A percentile compares a stretch with the other conserved stretches of the same genome.
phyloP scores from a whole-genome alignment of 2,113 vertebrate species.

The Elaphurus davidianus region DNA sequence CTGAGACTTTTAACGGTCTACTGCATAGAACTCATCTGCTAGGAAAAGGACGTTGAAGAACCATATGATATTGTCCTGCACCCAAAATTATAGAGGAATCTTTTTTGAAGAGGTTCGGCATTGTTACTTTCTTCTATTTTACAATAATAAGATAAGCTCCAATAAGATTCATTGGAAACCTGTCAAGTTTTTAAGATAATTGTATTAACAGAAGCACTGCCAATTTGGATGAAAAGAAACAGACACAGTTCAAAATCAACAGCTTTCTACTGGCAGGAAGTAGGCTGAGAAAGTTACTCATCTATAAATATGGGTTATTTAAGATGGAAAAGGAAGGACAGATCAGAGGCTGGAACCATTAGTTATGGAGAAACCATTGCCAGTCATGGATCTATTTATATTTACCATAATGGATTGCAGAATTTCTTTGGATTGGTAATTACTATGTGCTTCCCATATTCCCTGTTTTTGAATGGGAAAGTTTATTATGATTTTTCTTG shows the following conservation, averaged over 20 bases:
- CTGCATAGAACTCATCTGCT: neutral
- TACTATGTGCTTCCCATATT: neutral
- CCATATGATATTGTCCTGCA: neutral
- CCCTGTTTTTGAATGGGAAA: neutral
- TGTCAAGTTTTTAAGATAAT: neutral
- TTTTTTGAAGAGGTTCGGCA: neutral
- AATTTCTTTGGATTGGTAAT: neutral
- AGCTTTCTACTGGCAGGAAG: neutral
- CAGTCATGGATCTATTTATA: neutral
- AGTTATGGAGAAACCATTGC: neutral
- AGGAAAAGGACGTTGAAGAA: neutral
- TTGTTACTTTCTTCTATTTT: neutral
- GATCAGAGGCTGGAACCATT: neutral
- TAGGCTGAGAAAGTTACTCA: neutral
- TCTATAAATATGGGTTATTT: neutral
- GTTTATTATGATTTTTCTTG: neutral
- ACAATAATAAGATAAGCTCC: neutral
- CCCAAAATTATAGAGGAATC: neutral
- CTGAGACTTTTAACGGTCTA: neutral
- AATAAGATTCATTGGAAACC: neutral
- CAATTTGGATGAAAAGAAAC: neutral
- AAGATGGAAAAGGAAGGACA: neutral
- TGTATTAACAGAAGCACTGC: neutral
- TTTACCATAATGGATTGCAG: neutral
- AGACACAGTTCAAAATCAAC: neutral